Base-by-base conservation (phyloP, 2,113 vertebrate species). In the Dipodomys stephensi region DNA sequence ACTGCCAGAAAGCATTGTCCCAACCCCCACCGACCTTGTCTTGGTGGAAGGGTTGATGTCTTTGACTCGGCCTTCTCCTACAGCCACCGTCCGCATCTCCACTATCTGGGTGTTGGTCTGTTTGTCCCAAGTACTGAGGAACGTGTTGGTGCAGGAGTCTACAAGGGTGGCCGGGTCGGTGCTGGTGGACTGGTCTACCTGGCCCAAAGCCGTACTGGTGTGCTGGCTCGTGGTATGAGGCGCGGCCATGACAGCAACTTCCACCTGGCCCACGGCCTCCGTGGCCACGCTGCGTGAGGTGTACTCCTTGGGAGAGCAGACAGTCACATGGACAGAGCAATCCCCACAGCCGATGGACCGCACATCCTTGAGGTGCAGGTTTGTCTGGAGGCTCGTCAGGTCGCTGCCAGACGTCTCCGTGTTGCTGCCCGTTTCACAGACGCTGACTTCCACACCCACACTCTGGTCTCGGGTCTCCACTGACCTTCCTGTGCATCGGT, bases 61-160 rank as follows among this genome's bases (percentile, higher is more conserved):
- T 97, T 98, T 99, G 64, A 99, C 98, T 0, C 99, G 99, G 20
- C 99, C 99, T 19, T 99, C 99, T 49, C 99, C 99, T 0, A 99
- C 97, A 0, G 99, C 99, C 16, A 99, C 98, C 0, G 98, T 99
- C 68, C 99, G 97, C 1, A 94, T 97, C 94, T 99, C 99, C 28
- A 98, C 97, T 0, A 85, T 90, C 20, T 96, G 85, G 0, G 99
- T 99, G 98, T 98, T 98, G 78, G 99, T 99, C 95, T 99, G 98
- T 32, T 99, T 99, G 88, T 99, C 98, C 0, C 91, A 97, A 25
- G 97, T 98, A 93, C 95, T 96, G 28, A 98, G 60, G 30, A 57
- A 28, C 0, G 98, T 99, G 94, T 98, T 99, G 0, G 99, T 99
- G 90, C 95, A 98, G 0, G 98, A 98, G 77, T 99, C 98, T 0